Conservation (phyloP, 1,140 invertebrate species). For the Theocolax elegans region DNA sequence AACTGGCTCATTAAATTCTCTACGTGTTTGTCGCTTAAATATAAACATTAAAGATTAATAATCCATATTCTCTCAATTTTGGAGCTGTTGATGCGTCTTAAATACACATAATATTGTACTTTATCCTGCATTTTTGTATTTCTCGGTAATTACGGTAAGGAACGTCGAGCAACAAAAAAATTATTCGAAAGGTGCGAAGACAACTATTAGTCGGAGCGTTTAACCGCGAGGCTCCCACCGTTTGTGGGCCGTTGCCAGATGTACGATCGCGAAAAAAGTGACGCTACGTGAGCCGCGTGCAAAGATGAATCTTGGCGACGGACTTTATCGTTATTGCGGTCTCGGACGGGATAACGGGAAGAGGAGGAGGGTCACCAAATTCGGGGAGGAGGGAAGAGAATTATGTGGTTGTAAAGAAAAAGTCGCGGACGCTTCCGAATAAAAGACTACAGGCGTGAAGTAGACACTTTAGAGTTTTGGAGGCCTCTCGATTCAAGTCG, state of each 20-base stretch:
- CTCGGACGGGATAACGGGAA: not conserved
- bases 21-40: not conserved
- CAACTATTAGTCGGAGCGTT: constrained; percentile 56
- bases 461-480: too few relatives aligned
- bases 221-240: constrained; percentile 45
- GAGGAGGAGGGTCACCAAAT: not conserved
- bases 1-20: not conserved
- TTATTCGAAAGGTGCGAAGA: constrained; percentile 54
- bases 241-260: too few relatives aligned
- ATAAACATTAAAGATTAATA: too few relatives aligned
- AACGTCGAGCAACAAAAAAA: not conserved
- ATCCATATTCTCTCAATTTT: too few relatives aligned
- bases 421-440: not conserved
- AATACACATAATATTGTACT: too few relatives aligned
- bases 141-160: too few relatives aligned
- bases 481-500: too few relatives aligned
- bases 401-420: constrained; percentile 13
- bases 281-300: constrained; percentile 58
- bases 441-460: constrained; percentile 22
- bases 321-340: constrained; percentile 56
- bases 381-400: too few relatives aligned
- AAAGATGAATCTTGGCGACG: constrained; percentile 41
- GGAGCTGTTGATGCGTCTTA: too few relatives aligned
- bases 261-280: constrained; percentile 56
- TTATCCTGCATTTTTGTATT: too few relatives aligned